Evolutionary conservation across 2,888 invertebrate species (phyloP).

Genomic region (Drosophila subsilvestris): DNA sequence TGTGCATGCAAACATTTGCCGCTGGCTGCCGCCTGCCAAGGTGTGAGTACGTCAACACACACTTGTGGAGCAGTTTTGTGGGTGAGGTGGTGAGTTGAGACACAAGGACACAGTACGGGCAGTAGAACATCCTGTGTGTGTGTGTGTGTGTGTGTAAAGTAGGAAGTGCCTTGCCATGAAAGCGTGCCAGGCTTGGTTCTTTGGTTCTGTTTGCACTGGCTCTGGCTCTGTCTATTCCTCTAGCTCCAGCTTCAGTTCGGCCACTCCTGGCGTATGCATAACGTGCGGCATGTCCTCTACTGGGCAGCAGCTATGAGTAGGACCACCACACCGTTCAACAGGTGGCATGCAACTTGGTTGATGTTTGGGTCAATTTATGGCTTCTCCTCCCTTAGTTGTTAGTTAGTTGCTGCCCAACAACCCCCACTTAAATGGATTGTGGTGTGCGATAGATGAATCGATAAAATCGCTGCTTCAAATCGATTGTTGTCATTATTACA

Average conservation of each 20-base stretch:
- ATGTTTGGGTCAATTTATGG: slow-evolving; percentile 62
- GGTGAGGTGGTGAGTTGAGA: background rate
- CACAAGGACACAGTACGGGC: background rate
- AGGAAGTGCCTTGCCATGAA: background rate
- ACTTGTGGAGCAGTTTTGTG: slow-evolving; percentile 65
- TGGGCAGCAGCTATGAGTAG: background rate
- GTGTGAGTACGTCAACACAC: slow-evolving; percentile 55
- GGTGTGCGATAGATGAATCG: slow-evolving; percentile 19
- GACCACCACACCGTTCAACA: slow-evolving; percentile 48
- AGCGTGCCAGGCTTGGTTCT: slow-evolving; percentile 36
- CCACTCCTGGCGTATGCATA: slow-evolving; percentile 67
- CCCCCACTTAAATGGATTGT: no score
- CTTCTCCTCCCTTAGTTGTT: slow-evolving; percentile 20
- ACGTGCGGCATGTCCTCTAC: slow-evolving; percentile 18
- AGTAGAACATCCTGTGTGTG: no score
- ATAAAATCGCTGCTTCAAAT: background rate
- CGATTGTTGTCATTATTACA: slow-evolving; percentile 17
- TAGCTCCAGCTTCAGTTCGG: slow-evolving; percentile 17
- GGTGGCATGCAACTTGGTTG: slow-evolving; percentile 45
- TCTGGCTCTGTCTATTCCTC: background rate
- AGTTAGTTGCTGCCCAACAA: slow-evolving; percentile 5
- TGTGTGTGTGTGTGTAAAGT: no score
- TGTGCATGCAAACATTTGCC: slow-evolving; percentile 27
- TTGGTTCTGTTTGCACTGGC: slow-evolving; percentile 36
- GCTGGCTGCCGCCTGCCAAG: slow-evolving; percentile 14